A percentile compares a stretch with the other conserved stretches of the same genome.
Conservation (phyloP, 2,888 invertebrate genomes). For the Nomada ferruginata region DNA sequence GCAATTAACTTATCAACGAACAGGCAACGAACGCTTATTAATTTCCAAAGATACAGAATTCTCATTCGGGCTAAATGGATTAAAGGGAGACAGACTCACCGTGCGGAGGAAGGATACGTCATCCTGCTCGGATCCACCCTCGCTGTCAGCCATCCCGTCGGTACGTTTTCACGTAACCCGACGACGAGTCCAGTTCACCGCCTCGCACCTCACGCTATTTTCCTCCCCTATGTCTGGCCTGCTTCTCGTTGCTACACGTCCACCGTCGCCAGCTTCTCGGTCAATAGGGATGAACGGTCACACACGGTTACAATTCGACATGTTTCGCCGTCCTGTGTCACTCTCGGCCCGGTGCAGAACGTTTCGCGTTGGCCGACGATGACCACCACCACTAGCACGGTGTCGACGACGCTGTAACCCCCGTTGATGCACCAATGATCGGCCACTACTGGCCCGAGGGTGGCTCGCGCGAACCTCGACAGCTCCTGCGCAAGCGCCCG, state of each 20-base stretch:
- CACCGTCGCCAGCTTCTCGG: conserved; percentile 35
- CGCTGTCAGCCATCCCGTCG: conserved; percentile 93
- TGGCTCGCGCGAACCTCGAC: conserved; percentile 52
- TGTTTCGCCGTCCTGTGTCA: conserved; percentile 38
- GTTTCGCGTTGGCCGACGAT: conserved; percentile 18
- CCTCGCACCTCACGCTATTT: conserved; percentile 9
- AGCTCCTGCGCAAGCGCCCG: conserved; percentile 68
- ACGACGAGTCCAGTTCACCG: conserved; percentile 34
- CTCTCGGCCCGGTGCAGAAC: conserved; percentile 32
- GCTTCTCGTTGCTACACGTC: not conserved
- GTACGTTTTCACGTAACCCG: conserved; percentile 61
- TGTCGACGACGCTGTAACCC: conserved; percentile 54
- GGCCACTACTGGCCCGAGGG: conserved; percentile 60
- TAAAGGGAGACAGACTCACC: conserved; percentile 88
- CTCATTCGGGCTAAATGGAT: not conserved
- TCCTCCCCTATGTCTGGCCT: conserved; percentile 21
- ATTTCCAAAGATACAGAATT: not conserved
- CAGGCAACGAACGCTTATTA: no score
- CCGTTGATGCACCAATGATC: conserved; percentile 65
- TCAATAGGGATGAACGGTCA: conserved; percentile 49
- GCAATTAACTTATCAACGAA: not conserved
- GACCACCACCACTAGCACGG: conserved; percentile 33
- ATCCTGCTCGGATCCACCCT: conserved; percentile 99
- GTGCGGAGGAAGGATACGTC: conserved; percentile 99
- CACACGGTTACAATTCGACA: conserved; percentile 54